Evolutionary conservation across 2,113 vertebrate genomes (phyloP), one percentile per base, ranked within the genome.

Genomic region (Oncorhynchus tshawytscha): DNA sequence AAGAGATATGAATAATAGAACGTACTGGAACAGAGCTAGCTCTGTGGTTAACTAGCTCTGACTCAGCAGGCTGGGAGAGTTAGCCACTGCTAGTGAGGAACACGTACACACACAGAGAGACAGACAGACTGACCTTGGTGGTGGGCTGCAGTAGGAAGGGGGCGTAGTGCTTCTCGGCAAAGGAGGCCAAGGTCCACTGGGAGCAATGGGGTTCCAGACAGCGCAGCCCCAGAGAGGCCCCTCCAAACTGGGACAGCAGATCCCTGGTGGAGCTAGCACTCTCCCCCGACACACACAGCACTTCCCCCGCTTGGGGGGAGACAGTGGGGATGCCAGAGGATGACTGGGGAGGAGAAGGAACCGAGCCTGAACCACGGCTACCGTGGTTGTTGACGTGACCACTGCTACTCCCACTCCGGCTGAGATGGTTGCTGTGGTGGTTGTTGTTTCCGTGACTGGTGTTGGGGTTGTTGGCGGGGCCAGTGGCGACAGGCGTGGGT

Each of bases 151-250:
- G 90, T 79, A 99, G 94, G 80, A 99, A 96, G 0, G 97, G 98
- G 4, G 98, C 98, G 6, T 99, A 99, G 90, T 96, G 96, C 71
- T 95, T 98, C 91, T 98, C 96, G 0, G 97, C 96, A 81, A 99
- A 99, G n/a, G 95, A 96, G 5, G 97, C 95, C 4, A 99, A 94
- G 0, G 97, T 98, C 98, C 98, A 99, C 72, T 93, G 95, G 0
- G 94, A 95, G 81, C 96, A 98, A 66, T 95, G 93, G 4, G 95
- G 95, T 48, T 97, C 96, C 0, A 96, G 89, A 82, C 95, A 98
- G 84, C 92, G 94, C 22, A 92, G 73, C 90, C 87, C 88, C 22
- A 86, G 27, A 0, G 89, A 81, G 64, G 81, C 85, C 13, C 87
- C 88, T 18, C 88, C 90, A 9, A 94, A 85, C 69, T 96, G 96